Conservation (phyloP, 92 coral and sea anemone species). For the Umimayanthus chanpuru region DNA sequence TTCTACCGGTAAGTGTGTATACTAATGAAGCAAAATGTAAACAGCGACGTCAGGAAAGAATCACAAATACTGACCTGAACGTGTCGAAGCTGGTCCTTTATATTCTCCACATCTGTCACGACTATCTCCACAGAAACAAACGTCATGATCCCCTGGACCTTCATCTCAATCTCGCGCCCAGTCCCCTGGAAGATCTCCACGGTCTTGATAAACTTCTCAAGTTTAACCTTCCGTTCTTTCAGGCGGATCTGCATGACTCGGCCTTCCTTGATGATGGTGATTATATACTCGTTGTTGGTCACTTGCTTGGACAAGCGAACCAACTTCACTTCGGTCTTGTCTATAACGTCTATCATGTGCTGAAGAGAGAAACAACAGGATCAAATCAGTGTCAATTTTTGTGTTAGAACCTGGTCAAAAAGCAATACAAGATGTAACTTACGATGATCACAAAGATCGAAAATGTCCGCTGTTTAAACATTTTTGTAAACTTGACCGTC, state of each 20-base stretch:
- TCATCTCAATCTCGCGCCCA: conserved; percentile 76
- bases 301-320: conserved; percentile 84
- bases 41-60: no score
- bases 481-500: no score
- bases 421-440: no score
- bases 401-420: neutral
- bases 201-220: conserved; percentile 85
- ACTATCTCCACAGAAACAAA: conserved; percentile 87
- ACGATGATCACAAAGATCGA: neutral
- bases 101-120: conserved; percentile 79
- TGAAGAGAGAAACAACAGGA: neutral
- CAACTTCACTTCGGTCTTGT: conserved; percentile 82
- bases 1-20: no score
- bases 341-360: conserved; percentile 86
- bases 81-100: conserved; percentile 85
- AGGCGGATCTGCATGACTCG: conserved; percentile 89
- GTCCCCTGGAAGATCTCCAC: conserved; percentile 89
- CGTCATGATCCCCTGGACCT: conserved; percentile 83
- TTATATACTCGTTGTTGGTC: conserved; percentile 87
- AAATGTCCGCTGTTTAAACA: no score
- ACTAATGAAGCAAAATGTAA: no score
- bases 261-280: conserved; percentile 87
- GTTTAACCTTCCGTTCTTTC: conserved; percentile 84
- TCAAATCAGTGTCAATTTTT: neutral
- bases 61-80: conserved; percentile 59